These are phyloP conservation scores for Laterallus jamaicensis DNA, from an alignment of 2,113 vertebrate genomes.

Conservation along the genomic window DNA sequence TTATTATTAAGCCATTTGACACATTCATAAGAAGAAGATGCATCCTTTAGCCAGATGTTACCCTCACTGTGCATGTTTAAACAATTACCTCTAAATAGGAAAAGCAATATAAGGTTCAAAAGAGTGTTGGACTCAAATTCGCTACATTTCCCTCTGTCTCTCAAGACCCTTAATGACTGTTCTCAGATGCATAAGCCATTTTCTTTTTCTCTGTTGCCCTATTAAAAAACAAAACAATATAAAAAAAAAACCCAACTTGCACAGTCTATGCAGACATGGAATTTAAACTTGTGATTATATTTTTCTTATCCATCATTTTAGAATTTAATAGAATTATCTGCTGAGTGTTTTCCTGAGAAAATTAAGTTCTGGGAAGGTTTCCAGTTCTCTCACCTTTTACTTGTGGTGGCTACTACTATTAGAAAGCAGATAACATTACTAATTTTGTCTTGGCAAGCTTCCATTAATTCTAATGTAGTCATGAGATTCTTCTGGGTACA, in stretches of 20 bases:
- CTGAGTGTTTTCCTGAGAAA: slow-evolving; percentile 7
- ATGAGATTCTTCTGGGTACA: not conserved
- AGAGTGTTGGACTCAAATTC: slow-evolving; percentile 4
- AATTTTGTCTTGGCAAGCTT: slow-evolving; percentile 12
- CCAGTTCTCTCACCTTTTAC: slow-evolving; percentile 20
- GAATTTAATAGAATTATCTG: slow-evolving; percentile 47
- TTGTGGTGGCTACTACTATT: slow-evolving; percentile 5
- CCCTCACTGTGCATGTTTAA: not conserved
- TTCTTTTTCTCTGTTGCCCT: not conserved
- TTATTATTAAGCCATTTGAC: slow-evolving; percentile 15
- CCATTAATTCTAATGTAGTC: not conserved
- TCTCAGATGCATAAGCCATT: not conserved
- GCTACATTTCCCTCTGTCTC: not conserved
- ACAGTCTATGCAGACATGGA: not conserved
- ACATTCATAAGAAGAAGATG: not conserved
- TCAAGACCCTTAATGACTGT: not conserved
- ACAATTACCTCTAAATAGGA: not conserved
- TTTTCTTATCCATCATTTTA: not conserved
- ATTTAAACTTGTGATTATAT: slow-evolving; percentile 6
- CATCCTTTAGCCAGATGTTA: not conserved
- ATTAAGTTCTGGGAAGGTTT: slow-evolving; percentile 37
- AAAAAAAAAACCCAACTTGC: not conserved
- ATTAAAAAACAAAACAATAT: not conserved
- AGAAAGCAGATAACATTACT: not conserved
- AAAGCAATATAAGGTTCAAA: not conserved